Conservation (phyloP, 2,113 vertebrate genomes). For the Myrmecobius fasciatus region DNA sequence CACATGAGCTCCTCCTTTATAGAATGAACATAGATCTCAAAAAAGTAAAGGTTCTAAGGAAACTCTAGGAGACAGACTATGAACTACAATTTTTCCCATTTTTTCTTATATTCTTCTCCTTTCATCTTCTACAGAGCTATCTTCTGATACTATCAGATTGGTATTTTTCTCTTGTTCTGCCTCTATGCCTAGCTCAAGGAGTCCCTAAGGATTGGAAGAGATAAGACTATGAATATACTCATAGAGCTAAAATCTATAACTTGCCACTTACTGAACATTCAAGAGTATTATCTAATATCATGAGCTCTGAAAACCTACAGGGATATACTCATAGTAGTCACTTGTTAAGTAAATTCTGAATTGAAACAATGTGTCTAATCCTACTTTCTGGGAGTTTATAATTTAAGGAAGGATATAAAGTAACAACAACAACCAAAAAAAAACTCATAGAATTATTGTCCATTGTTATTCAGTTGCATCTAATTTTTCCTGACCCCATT, state of each 20-base stretch:
- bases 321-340: not conserved
- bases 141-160: too few species aligned
- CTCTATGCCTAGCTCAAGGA: not conserved
- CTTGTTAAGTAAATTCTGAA: not conserved
- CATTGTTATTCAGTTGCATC: not conserved
- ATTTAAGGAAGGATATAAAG: not conserved
- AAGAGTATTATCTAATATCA: not conserved
- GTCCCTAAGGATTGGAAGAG: not conserved
- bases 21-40: slow-evolving; percentile 13
- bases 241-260: not conserved
- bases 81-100: not conserved
- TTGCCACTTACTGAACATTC: not conserved
- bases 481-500: not conserved
- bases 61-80: not conserved
- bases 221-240: not conserved
- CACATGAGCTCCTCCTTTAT: not conserved
- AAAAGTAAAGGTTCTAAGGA: slow-evolving; percentile 8
- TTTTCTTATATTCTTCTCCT: not conserved
- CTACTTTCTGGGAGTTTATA: not conserved
- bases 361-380: not conserved
- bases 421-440: not conserved
- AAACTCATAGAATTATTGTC: too few species aligned
- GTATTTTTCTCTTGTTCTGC: not conserved
- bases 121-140: not conserved
- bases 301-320: not conserved